Conservation (phyloP, 2,113 vertebrate genomes). For the Caracal caracal region DNA sequence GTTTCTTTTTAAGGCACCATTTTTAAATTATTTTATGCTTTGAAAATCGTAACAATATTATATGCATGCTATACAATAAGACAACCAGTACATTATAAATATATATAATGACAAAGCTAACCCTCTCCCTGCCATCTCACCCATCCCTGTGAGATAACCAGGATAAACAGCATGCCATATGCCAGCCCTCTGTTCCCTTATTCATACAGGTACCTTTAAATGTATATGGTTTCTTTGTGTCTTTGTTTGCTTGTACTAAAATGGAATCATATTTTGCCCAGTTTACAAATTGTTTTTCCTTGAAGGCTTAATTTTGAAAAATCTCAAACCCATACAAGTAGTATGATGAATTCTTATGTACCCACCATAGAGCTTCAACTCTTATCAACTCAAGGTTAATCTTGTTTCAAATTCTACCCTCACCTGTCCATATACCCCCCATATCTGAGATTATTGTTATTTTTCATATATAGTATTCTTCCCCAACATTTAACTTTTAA, state of each 20-base stretch:
- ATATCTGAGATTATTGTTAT: background rate
- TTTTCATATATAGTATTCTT: background rate
- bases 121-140: background rate
- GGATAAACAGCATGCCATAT: background rate
- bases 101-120: background rate
- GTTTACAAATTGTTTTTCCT: background rate
- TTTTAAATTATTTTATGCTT: background rate
- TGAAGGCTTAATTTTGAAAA: background rate
- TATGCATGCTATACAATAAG: background rate
- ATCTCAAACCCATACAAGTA: background rate
- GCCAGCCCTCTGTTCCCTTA: background rate
- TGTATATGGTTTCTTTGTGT: background rate
- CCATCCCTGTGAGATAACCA: background rate
- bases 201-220: background rate
- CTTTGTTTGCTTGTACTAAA: slow-evolving; percentile 20
- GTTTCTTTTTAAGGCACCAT: background rate
- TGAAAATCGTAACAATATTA: background rate
- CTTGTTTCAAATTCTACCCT: background rate
- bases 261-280: background rate
- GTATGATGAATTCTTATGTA: background rate
- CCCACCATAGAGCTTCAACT: background rate
- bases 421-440: background rate
- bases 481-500: background rate
- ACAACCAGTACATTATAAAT: background rate
- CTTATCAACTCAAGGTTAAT: background rate